Base-by-base conservation (phyloP, 2,797 vertebrate species). In the Bradypodion ventrale region DNA sequence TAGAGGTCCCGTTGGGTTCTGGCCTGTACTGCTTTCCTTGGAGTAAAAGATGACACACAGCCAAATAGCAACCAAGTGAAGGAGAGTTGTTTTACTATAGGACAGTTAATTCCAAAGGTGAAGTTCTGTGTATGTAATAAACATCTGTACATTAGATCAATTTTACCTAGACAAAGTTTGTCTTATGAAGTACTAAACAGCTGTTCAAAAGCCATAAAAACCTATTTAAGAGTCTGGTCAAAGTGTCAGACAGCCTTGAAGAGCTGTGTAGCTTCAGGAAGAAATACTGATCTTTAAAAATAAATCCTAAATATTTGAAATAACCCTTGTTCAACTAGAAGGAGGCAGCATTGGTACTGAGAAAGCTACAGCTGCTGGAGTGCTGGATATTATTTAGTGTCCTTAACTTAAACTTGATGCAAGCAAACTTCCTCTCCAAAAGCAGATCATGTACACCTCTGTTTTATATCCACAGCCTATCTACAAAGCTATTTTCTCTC, bases 141-240 rank as follows among this genome's bases (percentile, higher is more conserved):
- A 23, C 6, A 0, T 25, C 5, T 21, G 16, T 27, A 46, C 5
- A 60, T 65, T 86, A 87, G 52, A 65, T 66, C 82, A 70, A 37
- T 80, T 81, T 73, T 59, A 4, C 70, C 49, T 69, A 5, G 40
- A 13, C 1, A 13, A n/a, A 82, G 83, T 85, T 37, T 0, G 0
- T 70, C 40, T 83, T 84, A 77, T 52, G 73, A 75, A 80, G 74
- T 83, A 29, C 59, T 65, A 35, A 76, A 44, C 82, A 84, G 78
- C 56, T 78, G 82, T 75, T 80, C 77, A 69, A 56, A 83, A 83
- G 37, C 35, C 37, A 59, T 77, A 72, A 80, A 74, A 65, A 32
- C 46, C 56, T 27, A 65, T 81, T 81, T 84, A 76, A 83, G 73
- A 81, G 46, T 66, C 25, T 77, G 59, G 59, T 77, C 49, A 75